Conservation (phyloP, 1,140 invertebrate genomes). For the Pteromalus puparum region DNA sequence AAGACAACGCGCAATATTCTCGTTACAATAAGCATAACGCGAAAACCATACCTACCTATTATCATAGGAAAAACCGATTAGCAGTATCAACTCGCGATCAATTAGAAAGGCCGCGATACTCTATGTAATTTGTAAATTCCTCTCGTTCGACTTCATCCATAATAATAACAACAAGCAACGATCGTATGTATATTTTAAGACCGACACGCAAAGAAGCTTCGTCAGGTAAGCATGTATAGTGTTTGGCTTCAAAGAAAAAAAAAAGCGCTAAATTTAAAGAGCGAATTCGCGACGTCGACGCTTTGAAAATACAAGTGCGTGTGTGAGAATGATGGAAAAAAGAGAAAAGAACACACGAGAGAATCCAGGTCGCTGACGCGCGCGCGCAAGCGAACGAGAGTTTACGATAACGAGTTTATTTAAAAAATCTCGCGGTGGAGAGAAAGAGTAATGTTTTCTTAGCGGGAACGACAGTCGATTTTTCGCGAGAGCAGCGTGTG, state of each 20-base stretch:
- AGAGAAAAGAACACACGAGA: not conserved
- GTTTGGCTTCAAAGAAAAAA: not conserved
- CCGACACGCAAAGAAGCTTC: not conserved
- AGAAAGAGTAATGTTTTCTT: not conserved
- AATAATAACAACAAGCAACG: not conserved
- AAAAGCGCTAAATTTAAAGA: conserved; percentile 44
- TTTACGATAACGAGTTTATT: conserved; percentile 31
- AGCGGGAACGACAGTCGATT: conserved; percentile 1
- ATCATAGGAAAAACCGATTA: too few species aligned
- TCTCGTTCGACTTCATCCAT: not conserved
- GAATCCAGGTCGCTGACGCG: conserved; percentile 3
- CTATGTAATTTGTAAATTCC: not conserved
- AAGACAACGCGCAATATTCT: not conserved
- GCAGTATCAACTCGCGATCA: not conserved
- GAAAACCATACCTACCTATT: not conserved
- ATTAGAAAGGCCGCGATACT: not conserved
- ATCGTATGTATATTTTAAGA: not conserved
- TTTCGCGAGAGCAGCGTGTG: not conserved
- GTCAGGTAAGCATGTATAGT: not conserved
- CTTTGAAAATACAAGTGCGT: not conserved
- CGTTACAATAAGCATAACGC: too few species aligned
- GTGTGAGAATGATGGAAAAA: not conserved
- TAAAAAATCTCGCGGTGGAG: not conserved
- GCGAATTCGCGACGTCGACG: not conserved
- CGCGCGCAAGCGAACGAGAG: too few species aligned